Base-by-base conservation (phyloP, 2,113 vertebrate genomes). In the Piaya cayana region DNA sequence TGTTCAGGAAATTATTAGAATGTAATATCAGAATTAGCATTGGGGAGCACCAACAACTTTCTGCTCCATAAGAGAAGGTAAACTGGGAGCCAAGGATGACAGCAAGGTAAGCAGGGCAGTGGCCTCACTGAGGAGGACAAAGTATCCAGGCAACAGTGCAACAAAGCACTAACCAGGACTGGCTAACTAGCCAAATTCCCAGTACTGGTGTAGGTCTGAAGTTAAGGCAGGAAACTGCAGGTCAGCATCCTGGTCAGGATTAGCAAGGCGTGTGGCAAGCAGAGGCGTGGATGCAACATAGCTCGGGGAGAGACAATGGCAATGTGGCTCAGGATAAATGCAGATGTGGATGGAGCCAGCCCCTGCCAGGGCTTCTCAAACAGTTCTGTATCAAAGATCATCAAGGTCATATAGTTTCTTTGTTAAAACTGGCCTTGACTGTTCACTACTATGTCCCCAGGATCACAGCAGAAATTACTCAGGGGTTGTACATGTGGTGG, bases 201-300 rank as follows among this genome's bases (percentile, higher is more conserved):
- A 6, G 10, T 11, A 19, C 50, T 27, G 42, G 29, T 2, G 1
- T 1, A 49, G 12, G 7, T 34, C 53, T 79, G 47, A 68, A 87
- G 39, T 34, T 26, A 43, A 37, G 27, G 10, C 26, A 25, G 34
- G 5, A 4, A 18, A 14, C 64, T 91, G 36, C 52, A 85, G 12
- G 25, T 49, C 6, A 0, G 27, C 6, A 2, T 12, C 25, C 20
- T 45, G 15, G 12, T 55, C 50, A 18, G 29, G 17, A n/a, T 39
- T 23, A 75, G 15, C 6, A 45, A 37, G 20, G 22, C 20, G 22
- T 15, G 6, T 11, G 22, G 39, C 23, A 60, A 79, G 30, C 27
- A 69, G 14, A 71, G 39, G 8, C 10, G 18, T 4, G 10, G 43
- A 45, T 37, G 32, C 19, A n/a, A 5, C 0, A 0, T 16, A 55